Base-by-base conservation (phyloP, 2,113 vertebrate species). In the Hydrochoerus hydrochaeris region DNA sequence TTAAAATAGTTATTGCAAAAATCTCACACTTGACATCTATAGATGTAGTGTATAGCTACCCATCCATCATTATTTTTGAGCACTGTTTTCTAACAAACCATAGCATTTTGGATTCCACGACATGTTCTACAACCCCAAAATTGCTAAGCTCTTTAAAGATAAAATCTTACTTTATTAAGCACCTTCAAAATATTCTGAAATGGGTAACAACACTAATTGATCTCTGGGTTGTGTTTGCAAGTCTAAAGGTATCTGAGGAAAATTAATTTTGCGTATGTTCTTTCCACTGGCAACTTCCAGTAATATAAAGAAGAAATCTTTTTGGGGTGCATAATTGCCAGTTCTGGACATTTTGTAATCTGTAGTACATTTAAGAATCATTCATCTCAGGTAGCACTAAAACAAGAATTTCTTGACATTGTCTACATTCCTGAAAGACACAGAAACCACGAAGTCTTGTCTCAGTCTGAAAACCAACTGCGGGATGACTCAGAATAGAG, bases 351-450 rank as follows among this genome's bases (percentile, higher is more conserved):
- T 90, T 96, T 95, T 92, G 28, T 88, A 65, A 96, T 84, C 26
- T 65, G 30, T 81, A 3, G 10, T 60, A 1, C 75, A 65, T 63
- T 91, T 90, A 92, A 81, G 38, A 94, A 85, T 94, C 49, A 81
- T 77, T 95, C 54, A 90, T 83, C 13, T 3, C 65, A 88, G 22
- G 22, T 58, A 82, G 24, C 28, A 90, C 19, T 84, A 75, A 1
- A 96, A 30, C 35, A 94, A 85, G 44, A 93, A 81, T 49, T 93
- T 95, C 87, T 83, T 95, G 71, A 71, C 67, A 65, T 52, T 81
- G 13, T 85, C n/a, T 90, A 65, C 38, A 60, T 92, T 41, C 71
- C 35, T 49, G 28, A 96, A 85, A 94, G 54, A 57, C 52, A 92
- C 4, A 78, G 54, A 93, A 46, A 0, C 6, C 26, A 78, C 32